Evolutionary conservation across 2,113 vertebrate species (phyloP).

Genomic region (Orthonyx spaldingii): DNA sequence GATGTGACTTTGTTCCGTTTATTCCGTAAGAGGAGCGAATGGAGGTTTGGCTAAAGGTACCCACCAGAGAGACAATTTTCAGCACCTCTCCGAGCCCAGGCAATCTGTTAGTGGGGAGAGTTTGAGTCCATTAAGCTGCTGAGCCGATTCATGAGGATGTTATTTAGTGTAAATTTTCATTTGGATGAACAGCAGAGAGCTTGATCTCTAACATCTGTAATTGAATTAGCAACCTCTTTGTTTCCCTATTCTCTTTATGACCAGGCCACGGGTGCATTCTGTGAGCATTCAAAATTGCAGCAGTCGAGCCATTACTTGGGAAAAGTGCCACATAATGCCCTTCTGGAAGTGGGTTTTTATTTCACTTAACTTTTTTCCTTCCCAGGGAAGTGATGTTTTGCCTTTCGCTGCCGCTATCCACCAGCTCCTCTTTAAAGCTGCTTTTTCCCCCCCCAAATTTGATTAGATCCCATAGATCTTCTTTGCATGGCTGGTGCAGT

Average conservation of each 20-base stretch:
- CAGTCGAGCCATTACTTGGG: background rate
- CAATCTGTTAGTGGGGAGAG: constrained; percentile 1
- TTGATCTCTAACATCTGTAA: constrained; percentile 36
- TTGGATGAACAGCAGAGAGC: constrained; percentile 18
- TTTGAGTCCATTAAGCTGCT: constrained; percentile 1
- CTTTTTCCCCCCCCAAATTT: background rate
- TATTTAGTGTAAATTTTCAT: constrained; percentile 48
- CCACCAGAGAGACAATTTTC: background rate
- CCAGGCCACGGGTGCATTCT: background rate
- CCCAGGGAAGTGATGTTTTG: background rate
- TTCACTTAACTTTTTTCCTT: background rate
- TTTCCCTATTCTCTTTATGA: constrained; percentile 26
- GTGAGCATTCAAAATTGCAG: background rate
- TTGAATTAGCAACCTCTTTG: constrained; percentile 47
- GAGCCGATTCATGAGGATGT: constrained; percentile 25
- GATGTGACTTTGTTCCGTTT: background rate
- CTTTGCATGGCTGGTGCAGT: background rate
- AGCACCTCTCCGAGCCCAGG: background rate
- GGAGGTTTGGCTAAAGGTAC: background rate
- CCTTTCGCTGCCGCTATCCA: background rate
- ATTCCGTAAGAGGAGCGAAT: background rate
- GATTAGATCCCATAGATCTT: background rate
- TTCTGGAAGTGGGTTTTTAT: constrained; percentile 36
- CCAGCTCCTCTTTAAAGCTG: background rate
- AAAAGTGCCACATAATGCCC: constrained; percentile 27